Conservation (phyloP, 2,888 invertebrate genomes). For the Erpobdella octoculata region DNA sequence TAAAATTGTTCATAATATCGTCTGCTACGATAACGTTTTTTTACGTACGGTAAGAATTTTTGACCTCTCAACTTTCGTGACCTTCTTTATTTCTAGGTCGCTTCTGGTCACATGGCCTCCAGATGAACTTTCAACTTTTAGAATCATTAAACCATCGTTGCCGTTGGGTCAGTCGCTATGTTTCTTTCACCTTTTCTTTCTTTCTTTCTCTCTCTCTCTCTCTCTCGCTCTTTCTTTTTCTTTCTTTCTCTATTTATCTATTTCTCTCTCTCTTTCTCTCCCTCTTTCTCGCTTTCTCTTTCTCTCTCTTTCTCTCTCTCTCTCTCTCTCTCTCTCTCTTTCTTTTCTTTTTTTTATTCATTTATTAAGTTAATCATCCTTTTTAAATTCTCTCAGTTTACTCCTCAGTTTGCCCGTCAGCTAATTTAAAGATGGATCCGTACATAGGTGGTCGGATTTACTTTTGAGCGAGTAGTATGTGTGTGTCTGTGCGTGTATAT, state of each 20-base stretch:
- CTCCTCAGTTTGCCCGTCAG: background rate
- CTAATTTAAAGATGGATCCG: background rate
- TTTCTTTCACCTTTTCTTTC: too few relatives aligned
- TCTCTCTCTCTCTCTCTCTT: background rate
- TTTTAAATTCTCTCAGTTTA: background rate
- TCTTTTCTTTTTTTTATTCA: background rate
- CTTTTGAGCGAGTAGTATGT: background rate
- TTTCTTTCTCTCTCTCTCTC: too few relatives aligned
- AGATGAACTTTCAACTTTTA: background rate
- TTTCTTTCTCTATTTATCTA: background rate
- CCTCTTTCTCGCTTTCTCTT: background rate
- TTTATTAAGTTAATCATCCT: background rate
- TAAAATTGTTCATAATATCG: too few relatives aligned
- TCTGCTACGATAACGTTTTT: too few relatives aligned
- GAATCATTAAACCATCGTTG: constrained; percentile 5
- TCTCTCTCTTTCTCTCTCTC: background rate
- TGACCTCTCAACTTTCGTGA: background rate
- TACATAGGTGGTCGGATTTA: background rate
- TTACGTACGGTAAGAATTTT: too few relatives aligned
- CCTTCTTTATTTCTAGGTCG: too few relatives aligned
- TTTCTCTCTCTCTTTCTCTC: background rate
- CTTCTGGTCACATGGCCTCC: background rate
- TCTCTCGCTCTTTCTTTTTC: background rate
- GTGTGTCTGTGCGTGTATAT: constrained; percentile 10
- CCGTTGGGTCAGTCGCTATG: too few relatives aligned